Conservation (phyloP, 2,113 vertebrate genomes). For the Blennius ocellaris region DNA sequence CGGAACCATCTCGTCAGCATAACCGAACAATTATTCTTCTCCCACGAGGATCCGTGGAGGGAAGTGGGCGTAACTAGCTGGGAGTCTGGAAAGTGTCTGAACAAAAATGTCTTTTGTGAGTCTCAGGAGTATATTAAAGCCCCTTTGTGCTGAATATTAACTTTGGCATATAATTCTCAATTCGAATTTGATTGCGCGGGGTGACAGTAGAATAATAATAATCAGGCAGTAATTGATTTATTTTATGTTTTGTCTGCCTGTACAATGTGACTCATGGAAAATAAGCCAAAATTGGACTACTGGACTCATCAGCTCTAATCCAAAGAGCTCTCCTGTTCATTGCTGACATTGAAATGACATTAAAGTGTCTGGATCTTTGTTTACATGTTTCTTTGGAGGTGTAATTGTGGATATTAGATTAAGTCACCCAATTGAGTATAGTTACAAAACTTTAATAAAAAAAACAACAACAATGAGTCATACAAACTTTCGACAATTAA, state of each 20-base stretch:
- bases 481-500: background rate
- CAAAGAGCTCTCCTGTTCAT: too few relatives aligned
- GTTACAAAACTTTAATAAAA: too few relatives aligned
- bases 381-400: too few relatives aligned
- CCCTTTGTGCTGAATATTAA: constrained; percentile 40
- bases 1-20: background rate
- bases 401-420: too few relatives aligned
- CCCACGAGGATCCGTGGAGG: background rate
- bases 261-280: background rate
- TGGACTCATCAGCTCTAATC: background rate
- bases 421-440: too few relatives aligned
- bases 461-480: background rate
- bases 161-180: constrained; percentile 26
- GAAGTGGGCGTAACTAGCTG: constrained; percentile 15
- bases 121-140: constrained; percentile 52
- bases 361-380: too few relatives aligned
- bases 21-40: constrained; percentile 7
- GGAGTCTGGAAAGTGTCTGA: constrained; percentile 38
- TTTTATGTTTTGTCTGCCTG: constrained; percentile 22
- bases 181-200: constrained; percentile 48
- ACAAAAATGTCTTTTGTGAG: constrained; percentile 42
- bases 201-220: constrained; percentile 21
- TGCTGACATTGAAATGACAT: too few relatives aligned
- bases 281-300: background rate
- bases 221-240: constrained; percentile 40